Conservation (phyloP, 2,113 vertebrate genomes). For the Pelecanus crispus region DNA sequence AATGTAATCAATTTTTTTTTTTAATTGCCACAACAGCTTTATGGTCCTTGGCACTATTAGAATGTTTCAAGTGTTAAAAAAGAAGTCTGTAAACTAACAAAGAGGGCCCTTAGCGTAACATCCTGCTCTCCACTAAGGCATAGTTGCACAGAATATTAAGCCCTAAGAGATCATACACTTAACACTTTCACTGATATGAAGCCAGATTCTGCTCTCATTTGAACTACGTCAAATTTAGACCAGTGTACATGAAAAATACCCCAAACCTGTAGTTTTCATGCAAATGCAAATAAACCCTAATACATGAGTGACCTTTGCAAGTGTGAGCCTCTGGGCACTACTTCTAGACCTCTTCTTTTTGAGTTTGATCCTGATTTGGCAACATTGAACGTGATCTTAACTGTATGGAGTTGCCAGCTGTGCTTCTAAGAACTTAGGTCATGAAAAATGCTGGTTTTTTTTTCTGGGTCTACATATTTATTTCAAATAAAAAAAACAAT, state of each 20-base stretch:
- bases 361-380: not conserved
- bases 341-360: not conserved
- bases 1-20: not conserved
- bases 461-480: not conserved
- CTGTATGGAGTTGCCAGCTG: not conserved
- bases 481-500: not conserved
- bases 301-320: not conserved
- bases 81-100: not conserved
- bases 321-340: not conserved
- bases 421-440: not conserved
- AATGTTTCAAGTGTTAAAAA: not conserved
- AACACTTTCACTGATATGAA: not conserved
- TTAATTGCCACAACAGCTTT: conserved; percentile 1
- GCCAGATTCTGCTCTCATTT: not conserved
- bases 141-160: not conserved
- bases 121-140: not conserved
- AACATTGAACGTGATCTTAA: not conserved
- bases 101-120: not conserved
- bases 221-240: not conserved
- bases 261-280: not conserved
- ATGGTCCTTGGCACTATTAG: not conserved
- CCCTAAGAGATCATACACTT: not conserved
- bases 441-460: not conserved
- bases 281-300: not conserved
- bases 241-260: not conserved